Evolutionary conservation across 2,888 invertebrate genomes (phyloP).

Genomic region (Eurytoma adleriae): DNA sequence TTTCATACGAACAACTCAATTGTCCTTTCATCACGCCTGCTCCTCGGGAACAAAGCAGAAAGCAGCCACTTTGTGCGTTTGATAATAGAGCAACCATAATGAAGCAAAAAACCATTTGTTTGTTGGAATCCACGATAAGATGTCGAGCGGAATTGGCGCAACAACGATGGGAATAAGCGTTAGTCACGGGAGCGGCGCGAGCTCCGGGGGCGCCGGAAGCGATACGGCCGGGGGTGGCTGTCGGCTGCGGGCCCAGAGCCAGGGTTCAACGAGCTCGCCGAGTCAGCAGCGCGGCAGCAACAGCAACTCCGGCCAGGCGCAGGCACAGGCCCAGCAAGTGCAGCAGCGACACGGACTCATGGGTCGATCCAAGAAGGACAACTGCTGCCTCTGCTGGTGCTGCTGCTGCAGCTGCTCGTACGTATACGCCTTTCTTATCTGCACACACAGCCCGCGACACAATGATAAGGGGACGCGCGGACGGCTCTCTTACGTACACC

Average conservation of each 20-base stretch:
- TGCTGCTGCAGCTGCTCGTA: slow-evolving; percentile 80
- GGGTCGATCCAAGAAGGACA: slow-evolving; percentile 78
- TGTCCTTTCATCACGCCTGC: no score
- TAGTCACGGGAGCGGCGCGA: slow-evolving; percentile 74
- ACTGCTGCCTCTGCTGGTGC: slow-evolving; percentile 81
- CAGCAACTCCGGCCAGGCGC: slow-evolving; percentile 66
- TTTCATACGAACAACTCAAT: not conserved
- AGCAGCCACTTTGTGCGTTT: not conserved
- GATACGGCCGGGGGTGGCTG: slow-evolving; percentile 66
- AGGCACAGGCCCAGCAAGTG: slow-evolving; percentile 66
- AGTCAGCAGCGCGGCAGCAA: slow-evolving; percentile 62
- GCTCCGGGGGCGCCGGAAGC: slow-evolving; percentile 60
- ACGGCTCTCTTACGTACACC: not conserved
- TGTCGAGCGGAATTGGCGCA: slow-evolving; percentile 75
- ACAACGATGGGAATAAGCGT: slow-evolving; percentile 74
- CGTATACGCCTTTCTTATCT: slow-evolving; percentile 72
- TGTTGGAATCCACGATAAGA: slow-evolving; percentile 59
- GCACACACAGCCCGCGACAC: not conserved
- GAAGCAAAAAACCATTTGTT: not conserved
- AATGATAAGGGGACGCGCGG: not conserved
- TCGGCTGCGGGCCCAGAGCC: slow-evolving; percentile 71
- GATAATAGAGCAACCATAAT: not conserved
- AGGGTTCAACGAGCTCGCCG: slow-evolving; percentile 66
- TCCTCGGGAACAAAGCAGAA: no score
- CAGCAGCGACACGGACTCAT: slow-evolving; percentile 77